These are phyloP conservation scores for Sipunculus nudus DNA, from an alignment of 2,888 invertebrate genomes.

Conservation along the genomic window DNA sequence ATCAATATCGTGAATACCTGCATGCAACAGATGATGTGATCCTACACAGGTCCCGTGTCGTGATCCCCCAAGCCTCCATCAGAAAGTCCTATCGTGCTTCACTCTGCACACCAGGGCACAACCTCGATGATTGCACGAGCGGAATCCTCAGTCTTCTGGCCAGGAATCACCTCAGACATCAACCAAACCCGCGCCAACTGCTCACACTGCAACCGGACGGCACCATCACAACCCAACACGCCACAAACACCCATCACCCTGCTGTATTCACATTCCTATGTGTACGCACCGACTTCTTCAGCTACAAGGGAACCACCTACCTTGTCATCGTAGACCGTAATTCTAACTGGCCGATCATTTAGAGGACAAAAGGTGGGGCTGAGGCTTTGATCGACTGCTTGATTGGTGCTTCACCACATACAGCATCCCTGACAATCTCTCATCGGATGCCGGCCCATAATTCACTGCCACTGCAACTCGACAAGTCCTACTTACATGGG, in stretches of 20 bases:
- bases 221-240: conserved; percentile 42
- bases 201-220: conserved; percentile 36
- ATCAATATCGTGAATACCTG: conserved; percentile 18
- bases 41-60: conserved; percentile 37
- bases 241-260: conserved; percentile 33
- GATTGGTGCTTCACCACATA: conserved; percentile 37
- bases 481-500: conserved; percentile 41
- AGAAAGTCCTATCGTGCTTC: conserved; percentile 31
- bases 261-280: conserved; percentile 38
- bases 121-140: conserved; percentile 41
- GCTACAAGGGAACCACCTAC: conserved; percentile 34
- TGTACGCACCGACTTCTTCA: conserved; percentile 24
- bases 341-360: conserved; percentile 43
- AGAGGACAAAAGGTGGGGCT: conserved; percentile 24
- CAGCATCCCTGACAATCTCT: conserved; percentile 43
- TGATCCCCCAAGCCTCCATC: conserved; percentile 41
- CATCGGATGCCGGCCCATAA: conserved; percentile 45
- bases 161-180: conserved; percentile 41
- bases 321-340: conserved; percentile 43
- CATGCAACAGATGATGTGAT: conserved; percentile 25
- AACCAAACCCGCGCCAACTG: conserved; percentile 18
- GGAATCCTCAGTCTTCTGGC: conserved; percentile 45
- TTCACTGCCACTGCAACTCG: conserved; percentile 39
- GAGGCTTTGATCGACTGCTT: conserved; percentile 35
- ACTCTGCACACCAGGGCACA: conserved; percentile 47